Conservation (phyloP, 2,888 invertebrate genomes). For the Aphodius sticticus region DNA sequence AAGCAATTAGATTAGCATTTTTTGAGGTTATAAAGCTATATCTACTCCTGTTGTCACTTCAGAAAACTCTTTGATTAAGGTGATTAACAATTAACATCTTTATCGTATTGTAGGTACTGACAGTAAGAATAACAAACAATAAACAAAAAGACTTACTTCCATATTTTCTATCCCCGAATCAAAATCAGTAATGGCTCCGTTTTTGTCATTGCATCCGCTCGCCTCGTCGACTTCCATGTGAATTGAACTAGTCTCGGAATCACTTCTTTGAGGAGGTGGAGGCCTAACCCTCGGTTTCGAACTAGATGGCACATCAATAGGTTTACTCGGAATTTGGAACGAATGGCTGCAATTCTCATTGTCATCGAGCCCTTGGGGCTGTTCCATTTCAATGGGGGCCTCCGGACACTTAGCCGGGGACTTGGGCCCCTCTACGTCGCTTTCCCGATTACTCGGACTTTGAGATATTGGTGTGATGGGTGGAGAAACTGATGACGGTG, state of each 20-base stretch:
- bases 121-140: background rate
- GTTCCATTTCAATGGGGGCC: conserved; percentile 36
- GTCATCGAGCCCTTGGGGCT: conserved; percentile 28
- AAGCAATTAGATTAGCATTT: no score
- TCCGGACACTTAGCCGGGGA: conserved; percentile 44
- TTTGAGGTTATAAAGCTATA: no score
- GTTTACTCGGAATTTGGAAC: conserved; percentile 58
- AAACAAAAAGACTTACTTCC: conserved; percentile 62
- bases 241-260: conserved; percentile 60
- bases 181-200: conserved; percentile 65
- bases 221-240: conserved; percentile 69
- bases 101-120: background rate
- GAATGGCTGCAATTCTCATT: conserved; percentile 42
- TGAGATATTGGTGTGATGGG: conserved; percentile 63
- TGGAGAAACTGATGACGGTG: conserved; percentile 61
- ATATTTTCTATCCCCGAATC: conserved; percentile 80
- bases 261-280: conserved; percentile 56
- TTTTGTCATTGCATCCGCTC: conserved; percentile 58
- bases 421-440: conserved; percentile 36
- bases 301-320: conserved; percentile 56
- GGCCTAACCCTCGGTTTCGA: conserved; percentile 49
- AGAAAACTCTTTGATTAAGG: no score
- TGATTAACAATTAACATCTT: no score
- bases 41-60: no score
- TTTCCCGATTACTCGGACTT: conserved; percentile 48